Evolutionary conservation across 2,113 vertebrate species (phyloP), one percentile per base, ranked within the genome.

Genomic region (Alouatta palliata): DNA sequence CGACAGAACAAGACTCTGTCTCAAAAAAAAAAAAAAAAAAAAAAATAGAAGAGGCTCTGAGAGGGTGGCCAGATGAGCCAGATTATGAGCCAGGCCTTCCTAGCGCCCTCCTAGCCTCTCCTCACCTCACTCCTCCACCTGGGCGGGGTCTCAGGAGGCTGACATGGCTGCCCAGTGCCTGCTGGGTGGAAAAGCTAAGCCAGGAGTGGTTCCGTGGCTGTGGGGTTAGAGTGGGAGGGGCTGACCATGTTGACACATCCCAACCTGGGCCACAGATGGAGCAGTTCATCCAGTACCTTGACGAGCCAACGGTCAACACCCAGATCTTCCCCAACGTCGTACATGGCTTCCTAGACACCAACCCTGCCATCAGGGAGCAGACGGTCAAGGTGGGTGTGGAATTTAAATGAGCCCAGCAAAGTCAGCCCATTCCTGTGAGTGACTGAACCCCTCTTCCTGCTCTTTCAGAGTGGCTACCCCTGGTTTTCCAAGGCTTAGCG

Each of bases 261-360:
- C 1, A 0, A 3, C 66, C 19, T 8, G 47, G 90, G 16, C 76
- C 17, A 6, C 97, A 99, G 99, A 99, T 99, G 99, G 99, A 99
- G 68, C 99, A 99, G 98, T 99, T 99, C 96, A 99, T 99, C 97
- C 99, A 99, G 86, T 99, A 99, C 98, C 98, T 99, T 52, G 99
- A 99, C 0, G 99, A 99, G 92, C 98, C 99, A 9, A 99, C 99
- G 0, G 99, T 99, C 91, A 99, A 99, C 96, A 98, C 99, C 25
- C 99, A 99, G 98, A 99, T 99, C 86, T 99, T 99, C 92, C 99
- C 99, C 32, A 99, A 99, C 0, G 99, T 99, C 0, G 99, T 99
- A 30, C 99, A 99, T 3, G 99, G 99, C 80, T 99, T 99, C 98
- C 99, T 99, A 87, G 99, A 99, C 97, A 99, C 99, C 93, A 99